Evolutionary conservation across 2,888 invertebrate genomes (phyloP).

Genomic region (Taphrorychus bicolor): DNA sequence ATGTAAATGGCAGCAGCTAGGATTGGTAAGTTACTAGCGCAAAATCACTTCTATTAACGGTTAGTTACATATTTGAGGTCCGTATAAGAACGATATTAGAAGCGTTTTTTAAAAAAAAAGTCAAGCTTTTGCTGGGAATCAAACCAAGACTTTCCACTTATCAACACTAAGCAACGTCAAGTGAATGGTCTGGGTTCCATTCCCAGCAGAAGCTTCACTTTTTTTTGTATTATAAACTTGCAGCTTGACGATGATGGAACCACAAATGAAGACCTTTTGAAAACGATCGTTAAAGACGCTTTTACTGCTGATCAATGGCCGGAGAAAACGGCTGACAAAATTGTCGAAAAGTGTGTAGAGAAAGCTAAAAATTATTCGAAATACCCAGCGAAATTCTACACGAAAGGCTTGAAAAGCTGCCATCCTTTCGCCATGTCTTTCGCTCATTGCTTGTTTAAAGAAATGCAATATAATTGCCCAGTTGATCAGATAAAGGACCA

Average conservation of each 20-base stretch:
- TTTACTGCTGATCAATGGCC: not conserved
- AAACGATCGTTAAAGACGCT: not conserved
- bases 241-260: conserved; percentile 55
- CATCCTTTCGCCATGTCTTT: conserved; percentile 54
- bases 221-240: conserved; percentile 33
- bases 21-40: conserved; percentile 52
- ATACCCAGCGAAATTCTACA: conserved; percentile 35
- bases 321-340: conserved; percentile 46
- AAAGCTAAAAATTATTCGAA: conserved; percentile 50
- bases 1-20: conserved; percentile 55
- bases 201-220: too few species aligned
- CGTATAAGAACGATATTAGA: too few species aligned
- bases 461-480: conserved; percentile 57
- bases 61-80: too few species aligned
- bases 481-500: conserved; percentile 56
- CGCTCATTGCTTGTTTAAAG: conserved; percentile 55
- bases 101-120: too few species aligned
- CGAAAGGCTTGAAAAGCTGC: conserved; percentile 48
- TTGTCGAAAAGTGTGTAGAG: conserved; percentile 53
- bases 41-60: not conserved
- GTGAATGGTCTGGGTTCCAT: too few species aligned
- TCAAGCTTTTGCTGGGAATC: too few species aligned
- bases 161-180: not conserved
- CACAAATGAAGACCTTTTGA: conserved; percentile 26
- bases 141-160: not conserved